phyloP scores from a whole-genome alignment of 2,888 invertebrate genomes.

The Drosophila borealis region DNA sequence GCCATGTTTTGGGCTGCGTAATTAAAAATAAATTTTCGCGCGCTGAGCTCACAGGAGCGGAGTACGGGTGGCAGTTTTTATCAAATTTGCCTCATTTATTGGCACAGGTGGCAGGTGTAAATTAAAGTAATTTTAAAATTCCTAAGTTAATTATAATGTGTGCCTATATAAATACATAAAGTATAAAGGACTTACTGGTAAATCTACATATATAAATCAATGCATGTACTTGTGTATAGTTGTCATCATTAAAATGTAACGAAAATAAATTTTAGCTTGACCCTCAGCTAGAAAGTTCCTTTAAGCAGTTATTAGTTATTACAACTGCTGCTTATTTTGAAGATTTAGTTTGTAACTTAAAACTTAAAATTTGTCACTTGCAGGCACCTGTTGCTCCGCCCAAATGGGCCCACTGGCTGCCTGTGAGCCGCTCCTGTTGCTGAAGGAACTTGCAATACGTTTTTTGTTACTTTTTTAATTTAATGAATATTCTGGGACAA shows the following conservation, averaged over 20 bases:
- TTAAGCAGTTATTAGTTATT: too few relatives aligned
- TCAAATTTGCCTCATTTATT: neutral
- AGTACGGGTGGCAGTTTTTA: neutral
- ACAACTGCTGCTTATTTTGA: neutral
- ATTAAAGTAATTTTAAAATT: too few relatives aligned
- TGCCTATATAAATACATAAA: too few relatives aligned
- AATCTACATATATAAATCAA: too few relatives aligned
- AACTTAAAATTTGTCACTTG: too few relatives aligned
- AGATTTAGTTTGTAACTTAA: neutral
- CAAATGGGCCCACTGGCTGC: neutral
- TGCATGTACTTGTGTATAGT: too few relatives aligned
- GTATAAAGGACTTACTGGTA: too few relatives aligned
- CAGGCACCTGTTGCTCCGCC: constrained; percentile 29
- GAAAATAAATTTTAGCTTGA: too few relatives aligned
- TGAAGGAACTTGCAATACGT: constrained; percentile 40
- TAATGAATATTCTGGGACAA: constrained; percentile 84
- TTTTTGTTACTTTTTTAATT: constrained; percentile 78
- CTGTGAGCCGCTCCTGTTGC: constrained; percentile 52
- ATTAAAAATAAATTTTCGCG: constrained; percentile 81
- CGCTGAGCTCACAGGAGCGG: constrained; percentile 57
- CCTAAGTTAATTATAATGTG: too few relatives aligned
- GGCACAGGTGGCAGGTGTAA: too few relatives aligned
- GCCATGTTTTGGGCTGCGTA: constrained; percentile 75
- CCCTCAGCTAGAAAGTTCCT: too few relatives aligned
- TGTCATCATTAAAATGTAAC: too few relatives aligned